Evolutionary conservation across 2,888 invertebrate genomes (phyloP), one percentile per base, ranked within the genome.

Genomic region (Chrysomela aeneicollis): DNA sequence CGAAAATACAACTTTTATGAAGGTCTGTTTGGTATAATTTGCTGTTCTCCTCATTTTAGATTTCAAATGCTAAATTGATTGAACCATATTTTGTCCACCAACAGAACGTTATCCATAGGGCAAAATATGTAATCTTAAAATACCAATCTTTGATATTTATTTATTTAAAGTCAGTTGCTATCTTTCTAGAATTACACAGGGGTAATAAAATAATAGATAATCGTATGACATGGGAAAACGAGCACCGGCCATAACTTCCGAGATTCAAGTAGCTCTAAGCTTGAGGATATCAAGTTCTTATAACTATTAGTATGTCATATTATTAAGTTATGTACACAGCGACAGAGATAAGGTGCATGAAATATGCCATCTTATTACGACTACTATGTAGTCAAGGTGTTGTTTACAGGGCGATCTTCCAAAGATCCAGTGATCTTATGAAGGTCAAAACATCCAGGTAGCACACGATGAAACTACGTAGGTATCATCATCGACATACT

Each of bases 181-280:
- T 22, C 30, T 26, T n/a, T 22, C 47, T 46, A 26, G 57, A 46
- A 57, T 57, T 47, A 57, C 57, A 30, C 30, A 26, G 18, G 15
- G 32, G 15, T 46, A 57, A 57, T 57, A 57, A 57, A 57, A 57
- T 57, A 47, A 57, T 57, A 57, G 57, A 57, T 57, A 57, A 57
- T 57, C 57, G 42, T 57, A 46, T 57, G 57, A 57, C 57, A 57
- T 57, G 57, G 57, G 46, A 57, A 57, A 46, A 17, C 26, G 26
- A n/a, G 6, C 57, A 12, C 18, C 17, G 46, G 26, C 26, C 42
- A 46, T 57, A 57, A 26, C 47, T 57, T 46, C 26, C 26, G 18
- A 22, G 57, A n/a, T 57, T 26, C 47, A 26, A 42, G 47, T 15
- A 46, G 57, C 30, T 57, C 30, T 57, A 57, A 18, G 46, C 47